phyloP scores from a whole-genome alignment of 92 coral and sea anemone genomes.

The Phenganax subtilis region DNA sequence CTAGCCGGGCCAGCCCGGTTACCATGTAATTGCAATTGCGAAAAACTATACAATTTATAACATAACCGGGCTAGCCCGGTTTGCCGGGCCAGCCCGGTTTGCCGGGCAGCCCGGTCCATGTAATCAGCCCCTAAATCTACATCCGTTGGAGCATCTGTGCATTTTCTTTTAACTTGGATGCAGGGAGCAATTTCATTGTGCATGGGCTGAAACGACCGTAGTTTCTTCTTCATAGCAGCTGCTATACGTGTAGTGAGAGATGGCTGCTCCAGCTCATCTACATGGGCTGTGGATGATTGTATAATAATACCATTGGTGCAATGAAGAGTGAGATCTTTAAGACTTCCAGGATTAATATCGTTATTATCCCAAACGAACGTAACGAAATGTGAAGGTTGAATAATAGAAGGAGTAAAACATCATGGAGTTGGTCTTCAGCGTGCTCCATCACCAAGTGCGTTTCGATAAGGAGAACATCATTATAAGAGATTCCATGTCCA shows the following conservation, averaged over 20 bases:
- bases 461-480: slow-evolving; percentile 11
- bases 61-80: too few relatives aligned
- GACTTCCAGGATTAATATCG: slow-evolving; percentile 17
- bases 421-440: not conserved
- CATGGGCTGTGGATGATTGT: not conserved
- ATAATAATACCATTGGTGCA: slow-evolving; percentile 17
- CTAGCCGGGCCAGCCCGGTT: too few relatives aligned
- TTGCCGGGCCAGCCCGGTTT: too few relatives aligned
- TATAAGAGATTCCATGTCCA: slow-evolving; percentile 18
- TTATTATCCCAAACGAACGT: slow-evolving; percentile 6
- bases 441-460: slow-evolving; percentile 23
- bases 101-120: too few relatives aligned
- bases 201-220: too few relatives aligned
- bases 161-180: not conserved
- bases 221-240: not conserved
- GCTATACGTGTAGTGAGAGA: not conserved
- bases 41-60: too few relatives aligned
- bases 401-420: not conserved
- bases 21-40: too few relatives aligned
- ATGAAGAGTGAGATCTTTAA: slow-evolving; percentile 15
- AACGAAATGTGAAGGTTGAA: slow-evolving; percentile 17
- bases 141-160: not conserved
- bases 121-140: slow-evolving; percentile 16
- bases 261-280: not conserved
- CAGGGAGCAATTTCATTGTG: not conserved